Percentiles rank a stretch among this genome's conserved stretches.
phyloP scores from a whole-genome alignment of 2,797 vertebrate genomes.

The Sebastolobus altivelis region DNA sequence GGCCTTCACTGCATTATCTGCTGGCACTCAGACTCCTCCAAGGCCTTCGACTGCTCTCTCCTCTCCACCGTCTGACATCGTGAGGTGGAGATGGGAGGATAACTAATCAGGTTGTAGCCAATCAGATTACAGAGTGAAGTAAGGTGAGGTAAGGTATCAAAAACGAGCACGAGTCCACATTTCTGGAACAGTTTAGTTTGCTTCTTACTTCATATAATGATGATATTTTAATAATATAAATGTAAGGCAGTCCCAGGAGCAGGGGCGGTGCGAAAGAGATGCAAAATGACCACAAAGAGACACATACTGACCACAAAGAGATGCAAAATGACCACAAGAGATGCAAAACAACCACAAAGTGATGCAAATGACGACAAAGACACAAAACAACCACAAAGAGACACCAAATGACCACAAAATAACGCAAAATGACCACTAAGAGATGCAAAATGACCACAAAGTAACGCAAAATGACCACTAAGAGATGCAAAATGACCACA shows the following conservation, averaged over 20 bases:
- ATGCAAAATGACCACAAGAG: no score
- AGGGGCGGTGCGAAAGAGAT: not conserved
- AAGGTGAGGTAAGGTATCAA: not conserved
- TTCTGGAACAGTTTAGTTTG: not conserved
- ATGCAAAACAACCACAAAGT: no score
- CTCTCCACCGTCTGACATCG: constrained; percentile 18
- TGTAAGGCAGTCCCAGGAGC: not conserved
- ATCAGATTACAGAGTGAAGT: constrained; percentile 20
- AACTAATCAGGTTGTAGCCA: constrained; percentile 38
- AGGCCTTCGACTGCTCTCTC: constrained; percentile 23
- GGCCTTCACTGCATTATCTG: constrained; percentile 60
- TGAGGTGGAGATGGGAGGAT: constrained; percentile 17
- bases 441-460: not conserved
- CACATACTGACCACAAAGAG: no score
- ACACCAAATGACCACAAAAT: no score
- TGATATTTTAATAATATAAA: not conserved
- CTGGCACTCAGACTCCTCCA: constrained; percentile 51
- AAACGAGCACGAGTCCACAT: not conserved
- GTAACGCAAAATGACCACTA: no score
- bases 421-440: not conserved
- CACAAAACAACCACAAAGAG: no score
- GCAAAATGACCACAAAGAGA: not conserved
- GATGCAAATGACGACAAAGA: no score
- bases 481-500: not conserved
- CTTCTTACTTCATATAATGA: not conserved